Evolutionary conservation across 2,797 vertebrate species (phyloP), one percentile per base, ranked within the genome.

Genomic region (Sorex maritimensis): DNA sequence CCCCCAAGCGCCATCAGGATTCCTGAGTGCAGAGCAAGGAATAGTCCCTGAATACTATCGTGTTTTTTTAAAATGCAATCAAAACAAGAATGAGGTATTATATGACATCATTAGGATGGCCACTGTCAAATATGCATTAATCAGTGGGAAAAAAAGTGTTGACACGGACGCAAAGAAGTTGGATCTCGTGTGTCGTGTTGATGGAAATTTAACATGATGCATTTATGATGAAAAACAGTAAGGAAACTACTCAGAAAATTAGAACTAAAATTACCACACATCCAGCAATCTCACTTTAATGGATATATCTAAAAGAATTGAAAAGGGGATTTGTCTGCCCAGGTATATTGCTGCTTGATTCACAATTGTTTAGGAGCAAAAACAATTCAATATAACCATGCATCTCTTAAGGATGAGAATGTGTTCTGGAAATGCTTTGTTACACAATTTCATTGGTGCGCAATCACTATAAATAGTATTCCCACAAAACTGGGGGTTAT

Each of bases 161-260:
- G 28, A 7, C 23, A 58, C 46, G 17, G 15, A 15, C 17, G 55
- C 30, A 46, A 7, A 80, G 41, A 63, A 79, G 71, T 38, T 55
- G 19, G 23, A 75, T 41, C 15, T 9, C 17, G 55, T n/a, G 9
- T 30, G 26, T n/a, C 38, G 24, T 17, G 4, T 63, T 89, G 38
- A 67, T 24, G 8, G 30, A 24, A 55, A 83, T 5, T 49, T 13
- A 79, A 78, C 34, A 85, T 69, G 15, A 4, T n/a, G 8, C 19
- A 79, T 26, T 19, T 34, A 71, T 21, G 44, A 5, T 13, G 21
- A 19, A 80, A 88, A 71, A 79, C 23, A 44, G 7, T 34, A 30
- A 24, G 28, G 10, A 72, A 21, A 13, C 21, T 79, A 24, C 46
- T 92, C 74, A 80, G 63, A 88, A 83, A 71, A 49, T 74, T 83